Evolutionary conservation across 2,797 vertebrate species (phyloP).

Genomic region (Acomys russatus): DNA sequence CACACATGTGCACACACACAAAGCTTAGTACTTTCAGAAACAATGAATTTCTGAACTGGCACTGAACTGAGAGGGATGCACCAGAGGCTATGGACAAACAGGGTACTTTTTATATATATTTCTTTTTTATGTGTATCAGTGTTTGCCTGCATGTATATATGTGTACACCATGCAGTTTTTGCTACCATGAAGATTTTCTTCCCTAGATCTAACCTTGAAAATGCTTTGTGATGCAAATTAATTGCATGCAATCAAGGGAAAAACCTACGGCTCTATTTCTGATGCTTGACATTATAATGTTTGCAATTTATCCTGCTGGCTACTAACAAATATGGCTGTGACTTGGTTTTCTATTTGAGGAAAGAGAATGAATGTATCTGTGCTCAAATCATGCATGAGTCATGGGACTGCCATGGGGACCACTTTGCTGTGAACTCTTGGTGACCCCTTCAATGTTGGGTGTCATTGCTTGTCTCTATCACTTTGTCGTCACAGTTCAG

Average conservation of each 20-base stretch:
- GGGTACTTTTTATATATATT: background rate
- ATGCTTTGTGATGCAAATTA: constrained; percentile 10
- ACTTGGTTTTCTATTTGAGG: constrained; percentile 50
- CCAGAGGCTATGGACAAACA: background rate
- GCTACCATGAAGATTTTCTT: background rate
- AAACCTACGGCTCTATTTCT: constrained; percentile 31
- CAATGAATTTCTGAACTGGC: constrained; percentile 23
- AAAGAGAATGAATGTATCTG: constrained; percentile 23
- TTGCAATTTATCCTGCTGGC: constrained; percentile 50
- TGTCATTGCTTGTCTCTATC: constrained; percentile 68
- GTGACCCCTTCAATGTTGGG: constrained; percentile 47
- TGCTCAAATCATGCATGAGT: background rate
- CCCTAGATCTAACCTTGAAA: constrained; percentile 4
- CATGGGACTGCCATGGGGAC: background rate
- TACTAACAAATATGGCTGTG: constrained; percentile 55
- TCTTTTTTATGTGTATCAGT: background rate
- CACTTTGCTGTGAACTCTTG: background rate
- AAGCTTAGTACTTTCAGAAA: background rate
- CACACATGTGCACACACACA: background rate
- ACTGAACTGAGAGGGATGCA: background rate
- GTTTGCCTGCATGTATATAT: background rate
- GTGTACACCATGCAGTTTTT: background rate
- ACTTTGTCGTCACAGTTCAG: background rate
- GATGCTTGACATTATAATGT: constrained; percentile 47
- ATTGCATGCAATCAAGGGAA: background rate